Base-by-base conservation (phyloP, 2,888 invertebrate species). In the Eristalis tenax region DNA sequence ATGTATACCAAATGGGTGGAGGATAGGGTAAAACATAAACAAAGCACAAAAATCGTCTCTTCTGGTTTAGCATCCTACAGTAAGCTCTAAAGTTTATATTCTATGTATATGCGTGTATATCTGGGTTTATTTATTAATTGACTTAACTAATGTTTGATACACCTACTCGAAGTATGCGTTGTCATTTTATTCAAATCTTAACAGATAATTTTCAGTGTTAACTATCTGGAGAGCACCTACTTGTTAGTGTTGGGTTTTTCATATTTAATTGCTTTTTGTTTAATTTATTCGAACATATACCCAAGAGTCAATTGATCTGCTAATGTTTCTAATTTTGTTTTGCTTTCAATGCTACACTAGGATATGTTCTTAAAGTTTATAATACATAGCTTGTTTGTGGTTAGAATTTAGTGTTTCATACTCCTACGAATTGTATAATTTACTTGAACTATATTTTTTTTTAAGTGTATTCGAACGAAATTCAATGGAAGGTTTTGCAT, bases 151-250 rank as follows among this genome's bases (percentile, higher is more conserved):
- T 81, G 71, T 83, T 79, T 87, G 63, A 50, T 50, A 50, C 8
- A 18, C 18, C 50, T 50, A 50, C 50, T 76, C 26, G 22, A 59
- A 35, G 68, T 63, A 61, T 65, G 89, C 90, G 84, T 88, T 88
- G 80, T 68, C 40, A 73, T 71, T 77, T 59, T 64, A 13, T 77
- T 73, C 50, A 73, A 90, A 89, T 73, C 89, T 89, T 88, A 80
- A 81, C 89, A 90, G 18, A 90, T 89, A 89, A 91, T 90, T 89
- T 90, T 90, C 90, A 89, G 90, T 90, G 90, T 90, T 91, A 90
- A 89, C 78, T 66, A 59, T 74, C 56, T 69, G 68, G 32, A 50
- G 50, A 82, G 84, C 83, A 87, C 83, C 83, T 82, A 84, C 78
- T 76, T 22, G 61, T 84, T 80, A 73, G 61, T 70, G 73, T 65